Percentiles rank a stretch among this genome's conserved stretches.
Conservation (phyloP, 2,888 invertebrate species). For the Gryllus longicercus region DNA sequence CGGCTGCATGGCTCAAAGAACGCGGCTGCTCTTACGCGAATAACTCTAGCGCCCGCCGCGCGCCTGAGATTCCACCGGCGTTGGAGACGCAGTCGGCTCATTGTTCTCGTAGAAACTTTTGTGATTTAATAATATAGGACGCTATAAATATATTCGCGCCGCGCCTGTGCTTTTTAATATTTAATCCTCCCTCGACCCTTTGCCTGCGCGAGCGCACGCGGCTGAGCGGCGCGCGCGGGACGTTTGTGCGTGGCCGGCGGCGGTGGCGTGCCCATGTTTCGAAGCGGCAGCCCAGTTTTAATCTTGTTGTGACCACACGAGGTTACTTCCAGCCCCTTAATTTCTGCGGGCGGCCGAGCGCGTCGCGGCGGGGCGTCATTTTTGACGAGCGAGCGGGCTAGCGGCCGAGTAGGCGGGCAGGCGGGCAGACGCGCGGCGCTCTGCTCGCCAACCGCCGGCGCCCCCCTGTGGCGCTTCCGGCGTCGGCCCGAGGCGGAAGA, state of each 20-base stretch:
- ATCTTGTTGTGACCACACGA: constrained; percentile 17
- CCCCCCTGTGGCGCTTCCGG: too few relatives aligned
- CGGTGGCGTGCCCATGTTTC: background rate
- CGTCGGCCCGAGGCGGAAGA: too few relatives aligned
- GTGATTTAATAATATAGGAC: background rate
- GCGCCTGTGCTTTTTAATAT: background rate
- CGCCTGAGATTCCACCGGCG: background rate
- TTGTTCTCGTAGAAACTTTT: background rate
- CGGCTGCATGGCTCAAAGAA: background rate
- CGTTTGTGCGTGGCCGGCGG: background rate
- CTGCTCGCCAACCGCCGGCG: too few relatives aligned
- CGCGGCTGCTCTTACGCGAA: background rate
- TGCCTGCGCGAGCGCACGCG: background rate
- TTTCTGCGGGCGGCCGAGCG: background rate
- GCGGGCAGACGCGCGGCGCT: too few relatives aligned
- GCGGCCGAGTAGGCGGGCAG: too few relatives aligned
- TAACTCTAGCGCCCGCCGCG: background rate
- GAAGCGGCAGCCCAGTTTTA: background rate
- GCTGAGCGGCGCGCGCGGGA: background rate
- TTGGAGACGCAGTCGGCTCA: background rate
- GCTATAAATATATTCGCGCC: background rate
- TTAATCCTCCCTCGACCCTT: background rate
- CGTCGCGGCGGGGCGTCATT: too few relatives aligned
- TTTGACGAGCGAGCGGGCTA: too few relatives aligned
- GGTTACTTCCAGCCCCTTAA: constrained; percentile 11